Evolutionary conservation across 2,797 vertebrate species (phyloP).

Genomic region (Lithobates sylvaticus): DNA sequence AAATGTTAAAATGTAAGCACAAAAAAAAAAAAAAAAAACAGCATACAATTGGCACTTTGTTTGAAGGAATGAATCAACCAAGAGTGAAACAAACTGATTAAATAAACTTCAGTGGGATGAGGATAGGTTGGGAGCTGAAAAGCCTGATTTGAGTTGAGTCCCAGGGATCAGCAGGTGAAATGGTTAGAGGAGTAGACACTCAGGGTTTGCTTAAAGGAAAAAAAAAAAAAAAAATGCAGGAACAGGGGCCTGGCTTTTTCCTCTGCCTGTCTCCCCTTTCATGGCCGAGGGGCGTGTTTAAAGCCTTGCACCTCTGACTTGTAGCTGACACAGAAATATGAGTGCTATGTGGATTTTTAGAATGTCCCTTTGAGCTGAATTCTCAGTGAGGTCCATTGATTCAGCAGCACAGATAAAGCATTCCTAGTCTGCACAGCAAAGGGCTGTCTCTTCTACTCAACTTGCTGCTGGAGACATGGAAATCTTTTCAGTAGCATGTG

Average conservation of each 20-base stretch:
- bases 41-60: constrained; percentile 55
- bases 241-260: constrained; percentile 52
- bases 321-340: constrained; percentile 64
- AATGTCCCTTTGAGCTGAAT: constrained; percentile 64
- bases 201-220: constrained; percentile 38
- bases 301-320: constrained; percentile 57
- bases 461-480: background rate
- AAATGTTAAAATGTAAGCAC: constrained; percentile 45
- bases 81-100: constrained; percentile 43
- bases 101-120: constrained; percentile 47
- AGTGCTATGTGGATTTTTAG: constrained; percentile 65
- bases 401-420: constrained; percentile 47
- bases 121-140: constrained; percentile 17
- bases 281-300: constrained; percentile 52
- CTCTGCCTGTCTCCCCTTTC: constrained; percentile 45
- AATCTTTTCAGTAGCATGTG: constrained; percentile 23
- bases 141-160: constrained; percentile 82
- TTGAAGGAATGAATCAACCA: constrained; percentile 29
- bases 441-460: background rate
- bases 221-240: constrained; percentile 47
- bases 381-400: constrained; percentile 61
- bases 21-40: background rate
- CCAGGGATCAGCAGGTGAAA: constrained; percentile 96
- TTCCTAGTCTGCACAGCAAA: constrained; percentile 20
- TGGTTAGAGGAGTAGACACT: constrained; percentile 73